These are phyloP conservation scores for Syngnathus rostellatus DNA, from an alignment of 2,797 vertebrate species.

Conservation along the genomic window DNA sequence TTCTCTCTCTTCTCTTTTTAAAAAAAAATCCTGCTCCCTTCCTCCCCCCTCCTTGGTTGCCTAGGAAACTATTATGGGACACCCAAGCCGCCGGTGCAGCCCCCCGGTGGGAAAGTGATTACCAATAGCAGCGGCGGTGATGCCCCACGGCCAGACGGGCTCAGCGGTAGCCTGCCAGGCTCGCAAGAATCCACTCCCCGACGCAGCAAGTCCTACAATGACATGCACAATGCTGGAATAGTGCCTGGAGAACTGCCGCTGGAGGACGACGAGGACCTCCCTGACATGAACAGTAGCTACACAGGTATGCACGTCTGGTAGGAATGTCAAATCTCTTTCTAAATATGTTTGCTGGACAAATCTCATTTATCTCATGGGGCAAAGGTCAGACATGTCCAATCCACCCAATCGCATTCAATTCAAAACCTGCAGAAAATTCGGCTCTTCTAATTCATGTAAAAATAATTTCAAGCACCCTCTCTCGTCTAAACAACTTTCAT, in stretches of 20 bases:
- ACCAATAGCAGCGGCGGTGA: conserved; percentile 75
- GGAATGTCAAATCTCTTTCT: too few species aligned
- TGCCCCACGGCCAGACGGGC: conserved; percentile 80
- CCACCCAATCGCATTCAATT: neutral
- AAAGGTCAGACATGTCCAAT: neutral
- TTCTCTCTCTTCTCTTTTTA: conserved; percentile 21
- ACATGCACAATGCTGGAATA: conserved; percentile 99
- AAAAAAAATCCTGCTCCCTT: conserved; percentile 51
- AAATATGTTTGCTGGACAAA: too few species aligned
- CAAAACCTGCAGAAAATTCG: neutral
- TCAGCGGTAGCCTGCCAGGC: conserved; percentile 76
- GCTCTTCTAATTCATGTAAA: neutral
- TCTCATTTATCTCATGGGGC: neutral
- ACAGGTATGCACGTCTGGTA: conserved; percentile 74
- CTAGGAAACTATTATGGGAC: conserved; percentile 99
- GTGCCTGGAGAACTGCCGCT: conserved; percentile 83
- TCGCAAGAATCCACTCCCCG: conserved; percentile 87
- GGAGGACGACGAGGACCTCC: conserved; percentile 90
- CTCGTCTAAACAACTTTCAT: neutral
- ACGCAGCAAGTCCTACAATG: conserved; percentile 97
- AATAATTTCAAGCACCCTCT: neutral
- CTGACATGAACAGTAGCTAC: conserved; percentile 98
- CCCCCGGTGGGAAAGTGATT: conserved; percentile 92
- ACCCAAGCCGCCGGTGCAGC: conserved; percentile 95
- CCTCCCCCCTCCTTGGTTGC: conserved; percentile 74